Conservation (phyloP, 2,113 vertebrate genomes). For the Amia ocellicauda region DNA sequence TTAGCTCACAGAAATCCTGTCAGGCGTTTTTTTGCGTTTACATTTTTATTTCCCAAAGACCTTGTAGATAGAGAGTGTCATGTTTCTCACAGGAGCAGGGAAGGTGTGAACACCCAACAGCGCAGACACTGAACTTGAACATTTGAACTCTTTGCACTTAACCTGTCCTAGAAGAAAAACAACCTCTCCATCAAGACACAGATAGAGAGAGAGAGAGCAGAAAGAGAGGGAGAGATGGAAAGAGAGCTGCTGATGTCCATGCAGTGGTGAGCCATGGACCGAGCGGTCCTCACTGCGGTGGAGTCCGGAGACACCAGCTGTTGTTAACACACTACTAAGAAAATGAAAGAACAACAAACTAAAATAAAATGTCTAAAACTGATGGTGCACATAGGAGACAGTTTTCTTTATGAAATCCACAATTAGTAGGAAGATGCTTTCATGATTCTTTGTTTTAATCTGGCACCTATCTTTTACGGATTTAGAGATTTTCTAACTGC, state of each 20-base stretch:
- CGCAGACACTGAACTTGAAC: constrained; percentile 64
- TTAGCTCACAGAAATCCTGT: constrained; percentile 65
- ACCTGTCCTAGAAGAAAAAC: constrained; percentile 54
- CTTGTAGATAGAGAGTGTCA: constrained; percentile 62
- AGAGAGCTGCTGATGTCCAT: background rate
- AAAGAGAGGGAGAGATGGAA: constrained; percentile 13
- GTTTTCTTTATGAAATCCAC: no score
- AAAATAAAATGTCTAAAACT: no score
- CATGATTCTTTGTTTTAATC: no score
- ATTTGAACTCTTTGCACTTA: constrained; percentile 60
- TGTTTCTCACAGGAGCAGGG: constrained; percentile 61
- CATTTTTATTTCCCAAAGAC: constrained; percentile 39
- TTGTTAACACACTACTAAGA: no score
- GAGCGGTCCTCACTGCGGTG: no score
- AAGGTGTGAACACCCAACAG: constrained; percentile 70
- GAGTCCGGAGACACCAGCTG: no score
- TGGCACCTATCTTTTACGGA: no score
- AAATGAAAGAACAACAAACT: no score
- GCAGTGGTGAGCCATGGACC: no score
- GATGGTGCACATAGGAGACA: no score
- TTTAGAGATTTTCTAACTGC: no score
- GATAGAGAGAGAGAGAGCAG: background rate
- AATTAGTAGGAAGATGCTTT: no score
- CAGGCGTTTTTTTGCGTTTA: constrained; percentile 54
- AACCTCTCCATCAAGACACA: constrained; percentile 40